Conservation (phyloP, 2,888 invertebrate species). For the Pyralis farinalis region DNA sequence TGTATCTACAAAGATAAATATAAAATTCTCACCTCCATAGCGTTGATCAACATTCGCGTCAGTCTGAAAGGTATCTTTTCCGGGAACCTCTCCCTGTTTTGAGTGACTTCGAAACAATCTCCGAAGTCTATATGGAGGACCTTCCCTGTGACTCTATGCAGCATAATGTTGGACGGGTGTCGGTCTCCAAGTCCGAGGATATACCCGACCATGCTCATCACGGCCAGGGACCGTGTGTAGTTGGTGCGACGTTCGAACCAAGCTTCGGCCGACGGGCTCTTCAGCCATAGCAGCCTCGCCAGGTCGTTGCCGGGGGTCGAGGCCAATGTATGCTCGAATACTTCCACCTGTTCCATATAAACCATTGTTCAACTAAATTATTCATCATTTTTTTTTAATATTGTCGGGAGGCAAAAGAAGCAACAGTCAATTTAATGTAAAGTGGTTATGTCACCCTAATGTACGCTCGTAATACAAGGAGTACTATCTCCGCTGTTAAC, state of each 20-base stretch:
- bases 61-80: constrained; percentile 98
- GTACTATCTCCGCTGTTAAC: too few relatives aligned
- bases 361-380: too few relatives aligned
- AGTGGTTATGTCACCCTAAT: too few relatives aligned
- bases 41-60: constrained; percentile 98
- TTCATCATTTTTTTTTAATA: too few relatives aligned
- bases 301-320: constrained; percentile 97
- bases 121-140: constrained; percentile 99
- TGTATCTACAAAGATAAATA: background rate
- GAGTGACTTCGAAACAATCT: constrained; percentile 99
- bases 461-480: too few relatives aligned
- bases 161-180: constrained; percentile 99
- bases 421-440: too few relatives aligned
- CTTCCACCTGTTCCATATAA: constrained; percentile 90
- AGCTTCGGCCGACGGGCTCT: constrained; percentile 97
- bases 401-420: too few relatives aligned
- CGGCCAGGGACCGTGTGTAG: constrained; percentile 97
- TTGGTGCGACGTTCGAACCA: constrained; percentile 99
- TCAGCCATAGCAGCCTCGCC: constrained; percentile 96
- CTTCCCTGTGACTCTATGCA: constrained; percentile 97
- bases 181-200: constrained; percentile 98
- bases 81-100: constrained; percentile 98
- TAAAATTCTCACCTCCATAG: constrained; percentile 89
- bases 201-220: constrained; percentile 99
- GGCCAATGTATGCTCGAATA: constrained; percentile 97